Conservation (phyloP, 2,113 vertebrate genomes). For the Amia ocellicauda region DNA sequence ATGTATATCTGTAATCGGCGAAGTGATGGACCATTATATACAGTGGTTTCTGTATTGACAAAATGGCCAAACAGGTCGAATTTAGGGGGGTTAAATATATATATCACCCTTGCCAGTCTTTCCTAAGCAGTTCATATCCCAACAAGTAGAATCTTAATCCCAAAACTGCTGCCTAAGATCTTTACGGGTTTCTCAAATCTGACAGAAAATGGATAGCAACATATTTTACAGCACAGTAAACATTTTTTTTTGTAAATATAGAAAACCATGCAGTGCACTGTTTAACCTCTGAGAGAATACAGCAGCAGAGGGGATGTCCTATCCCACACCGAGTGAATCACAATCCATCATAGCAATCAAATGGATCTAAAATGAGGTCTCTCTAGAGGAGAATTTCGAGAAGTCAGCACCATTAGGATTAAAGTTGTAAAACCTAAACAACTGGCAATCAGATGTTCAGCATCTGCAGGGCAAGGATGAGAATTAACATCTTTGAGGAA, state of each 20-base stretch:
- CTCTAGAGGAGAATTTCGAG: slow-evolving; percentile 20
- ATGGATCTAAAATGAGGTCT: slow-evolving; percentile 26
- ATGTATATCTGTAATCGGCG: no score
- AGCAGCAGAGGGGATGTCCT: slow-evolving; percentile 40
- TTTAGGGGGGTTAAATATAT: slow-evolving; percentile 12
- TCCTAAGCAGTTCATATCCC: slow-evolving; percentile 10
- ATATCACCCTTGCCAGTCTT: slow-evolving; percentile 12
- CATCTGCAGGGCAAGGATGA: slow-evolving; percentile 2
- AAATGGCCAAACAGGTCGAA: neutral
- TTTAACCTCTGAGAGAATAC: slow-evolving; percentile 65
- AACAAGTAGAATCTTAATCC: slow-evolving; percentile 19
- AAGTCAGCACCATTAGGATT: slow-evolving; percentile 29
- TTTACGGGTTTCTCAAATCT: slow-evolving; percentile 38
- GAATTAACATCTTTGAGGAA: neutral
- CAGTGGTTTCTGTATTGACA: neutral
- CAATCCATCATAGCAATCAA: slow-evolving; percentile 61
- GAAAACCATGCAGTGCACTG: slow-evolving; percentile 53
- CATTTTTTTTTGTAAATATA: slow-evolving; percentile 52
- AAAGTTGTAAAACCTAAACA: slow-evolving; percentile 15
- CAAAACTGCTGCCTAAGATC: slow-evolving; percentile 34
- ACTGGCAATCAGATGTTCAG: neutral
- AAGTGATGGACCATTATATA: no score
- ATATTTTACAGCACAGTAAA: slow-evolving; percentile 54
- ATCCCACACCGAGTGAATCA: slow-evolving; percentile 53
- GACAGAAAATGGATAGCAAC: slow-evolving; percentile 51